Conservation (phyloP, 2,888 invertebrate species). For the Leptinotarsa rubiginosa region DNA sequence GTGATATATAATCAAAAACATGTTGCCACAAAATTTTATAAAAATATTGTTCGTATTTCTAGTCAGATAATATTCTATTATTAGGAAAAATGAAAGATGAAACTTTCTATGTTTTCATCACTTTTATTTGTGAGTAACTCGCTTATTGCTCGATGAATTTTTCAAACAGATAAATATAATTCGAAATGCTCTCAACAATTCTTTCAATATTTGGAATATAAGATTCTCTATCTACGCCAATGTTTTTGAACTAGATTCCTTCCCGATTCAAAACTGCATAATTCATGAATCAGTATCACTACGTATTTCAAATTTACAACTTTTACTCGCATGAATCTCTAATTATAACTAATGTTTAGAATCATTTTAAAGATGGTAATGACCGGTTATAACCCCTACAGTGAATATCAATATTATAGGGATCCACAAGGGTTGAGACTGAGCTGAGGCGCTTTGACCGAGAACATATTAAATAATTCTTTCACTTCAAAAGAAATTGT, state of each 20-base stretch:
- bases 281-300: slow-evolving; percentile 39
- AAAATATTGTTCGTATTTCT: no score
- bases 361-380: slow-evolving; percentile 39
- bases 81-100: no score
- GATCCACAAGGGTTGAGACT: slow-evolving; percentile 7
- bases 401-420: not conserved
- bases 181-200: not conserved
- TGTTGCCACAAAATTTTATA: no score
- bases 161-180: no score
- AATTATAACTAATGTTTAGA: slow-evolving; percentile 43
- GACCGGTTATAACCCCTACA: slow-evolving; percentile 5
- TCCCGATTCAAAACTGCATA: not conserved
- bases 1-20: no score
- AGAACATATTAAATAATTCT: not conserved
- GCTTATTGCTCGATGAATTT: no score
- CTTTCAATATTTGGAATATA: not conserved
- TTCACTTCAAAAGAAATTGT: not conserved
- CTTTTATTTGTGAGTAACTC: no score
- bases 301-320: slow-evolving; percentile 45
- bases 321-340: slow-evolving; percentile 44
- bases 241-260: not conserved
- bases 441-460: not conserved
- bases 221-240: not conserved
- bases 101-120: no score
- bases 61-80: no score